phyloP scores from a whole-genome alignment of 2,113 vertebrate genomes.

The Hemichromis elongatus region DNA sequence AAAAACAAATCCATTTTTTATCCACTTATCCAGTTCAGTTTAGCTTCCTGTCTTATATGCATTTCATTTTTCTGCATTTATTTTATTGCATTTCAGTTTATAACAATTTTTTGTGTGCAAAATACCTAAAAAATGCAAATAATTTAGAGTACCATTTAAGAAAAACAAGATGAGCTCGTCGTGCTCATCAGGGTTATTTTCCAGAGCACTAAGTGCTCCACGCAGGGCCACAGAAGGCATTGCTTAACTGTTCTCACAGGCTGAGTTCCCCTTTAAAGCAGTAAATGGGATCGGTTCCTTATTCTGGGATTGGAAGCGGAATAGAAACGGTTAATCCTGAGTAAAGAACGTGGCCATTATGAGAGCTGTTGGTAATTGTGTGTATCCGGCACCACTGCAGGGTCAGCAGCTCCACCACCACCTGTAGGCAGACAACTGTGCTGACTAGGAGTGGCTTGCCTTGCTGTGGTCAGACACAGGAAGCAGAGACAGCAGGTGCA shows the following conservation, averaged over 20 bases:
- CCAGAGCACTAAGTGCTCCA: background rate
- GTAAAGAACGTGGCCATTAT: conserved; percentile 5
- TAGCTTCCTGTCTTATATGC: accelerated
- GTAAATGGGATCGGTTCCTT: background rate
- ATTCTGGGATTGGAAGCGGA: background rate
- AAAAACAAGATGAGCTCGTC: background rate
- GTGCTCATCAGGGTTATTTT: background rate
- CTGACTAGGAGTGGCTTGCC: conserved; percentile 26
- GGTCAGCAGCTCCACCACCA: conserved; percentile 39
- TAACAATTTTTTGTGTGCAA: background rate
- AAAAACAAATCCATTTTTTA: background rate
- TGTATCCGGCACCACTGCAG: conserved; percentile 11
- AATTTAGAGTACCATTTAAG: background rate
- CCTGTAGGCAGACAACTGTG: conserved; percentile 44
- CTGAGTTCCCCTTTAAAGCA: background rate
- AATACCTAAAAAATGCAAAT: background rate
- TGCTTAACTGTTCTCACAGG: background rate
- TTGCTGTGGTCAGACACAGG: conserved; percentile 54
- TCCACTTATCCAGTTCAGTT: background rate
- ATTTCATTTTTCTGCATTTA: background rate
- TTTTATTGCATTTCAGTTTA: background rate
- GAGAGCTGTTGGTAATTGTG: background rate
- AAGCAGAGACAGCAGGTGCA: conserved; percentile 66
- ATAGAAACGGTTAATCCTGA: conserved; percentile 6
- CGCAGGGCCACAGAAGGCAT: background rate